Percentiles rank a stretch among this genome's conserved stretches.
Evolutionary conservation across 1,140 invertebrate genomes (phyloP).

Genomic region (Drosophila athabasca): DNA sequence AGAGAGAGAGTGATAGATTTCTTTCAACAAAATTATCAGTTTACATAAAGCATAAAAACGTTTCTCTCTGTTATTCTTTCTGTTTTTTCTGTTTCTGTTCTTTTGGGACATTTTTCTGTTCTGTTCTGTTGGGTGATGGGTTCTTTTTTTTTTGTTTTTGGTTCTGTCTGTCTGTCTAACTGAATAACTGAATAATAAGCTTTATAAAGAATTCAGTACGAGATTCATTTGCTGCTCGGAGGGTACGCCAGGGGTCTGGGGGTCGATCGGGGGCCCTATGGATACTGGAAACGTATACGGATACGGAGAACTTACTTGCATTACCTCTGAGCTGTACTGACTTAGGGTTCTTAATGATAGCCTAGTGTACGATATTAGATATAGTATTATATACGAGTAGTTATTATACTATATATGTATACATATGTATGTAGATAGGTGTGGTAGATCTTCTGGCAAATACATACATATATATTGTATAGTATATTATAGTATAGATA

Average conservation of each 20-base stretch:
- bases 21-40: constrained; percentile 13
- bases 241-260: neutral
- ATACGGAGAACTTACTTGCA: constrained; percentile 44
- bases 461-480: constrained; percentile 29
- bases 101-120: neutral
- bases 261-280: constrained; percentile 9
- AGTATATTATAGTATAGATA: neutral
- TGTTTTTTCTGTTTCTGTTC: constrained; percentile 4
- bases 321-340: constrained; percentile 26
- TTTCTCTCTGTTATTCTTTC: constrained; percentile 15
- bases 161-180: constrained; percentile 50
- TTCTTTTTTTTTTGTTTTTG: neutral
- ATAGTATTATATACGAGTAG: constrained; percentile 40
- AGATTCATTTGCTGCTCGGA: constrained; percentile 25
- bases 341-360: constrained; percentile 48
- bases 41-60: constrained; percentile 43
- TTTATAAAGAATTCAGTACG: constrained; percentile 19
- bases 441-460: constrained; percentile 32
- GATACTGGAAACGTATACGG: neutral
- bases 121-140: constrained; percentile 4
- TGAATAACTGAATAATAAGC: constrained; percentile 46
- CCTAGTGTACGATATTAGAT: constrained; percentile 46
- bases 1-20: neutral
- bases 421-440: constrained; percentile 13
- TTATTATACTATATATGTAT: constrained; percentile 22